phyloP scores from a whole-genome alignment of 2,888 invertebrate species.

The Leucoma salicis region DNA sequence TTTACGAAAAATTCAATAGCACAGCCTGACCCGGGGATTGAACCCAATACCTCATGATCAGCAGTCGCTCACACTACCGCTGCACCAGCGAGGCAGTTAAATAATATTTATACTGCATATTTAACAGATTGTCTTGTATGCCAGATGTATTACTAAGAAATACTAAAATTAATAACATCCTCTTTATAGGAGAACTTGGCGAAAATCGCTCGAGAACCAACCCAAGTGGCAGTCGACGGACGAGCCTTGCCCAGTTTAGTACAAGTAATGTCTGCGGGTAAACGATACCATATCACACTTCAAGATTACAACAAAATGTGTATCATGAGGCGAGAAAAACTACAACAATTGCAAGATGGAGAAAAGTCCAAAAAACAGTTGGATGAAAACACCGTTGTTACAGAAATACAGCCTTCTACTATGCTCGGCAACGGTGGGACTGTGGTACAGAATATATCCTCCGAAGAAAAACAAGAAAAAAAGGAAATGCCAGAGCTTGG shows the following conservation, averaged over 20 bases:
- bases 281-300: conserved; percentile 89
- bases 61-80: too few species aligned
- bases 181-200: conserved; percentile 65
- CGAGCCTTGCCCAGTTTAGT: conserved; percentile 84
- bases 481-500: conserved; percentile 43
- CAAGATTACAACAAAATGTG: conserved; percentile 92
- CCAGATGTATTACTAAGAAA: too few species aligned
- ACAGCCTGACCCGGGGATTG: too few species aligned
- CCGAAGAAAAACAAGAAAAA: conserved; percentile 50
- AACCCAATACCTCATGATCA: too few species aligned
- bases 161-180: too few species aligned
- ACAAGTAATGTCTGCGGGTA: conserved; percentile 90
- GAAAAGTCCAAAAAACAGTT: conserved; percentile 42
- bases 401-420: conserved; percentile 64
- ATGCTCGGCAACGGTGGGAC: conserved; percentile 70
- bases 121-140: too few species aligned
- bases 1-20: too few species aligned
- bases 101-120: too few species aligned
- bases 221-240: conserved; percentile 82
- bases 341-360: conserved; percentile 82
- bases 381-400: conserved; percentile 53
- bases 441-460: conserved; percentile 49
- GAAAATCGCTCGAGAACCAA: conserved; percentile 66
- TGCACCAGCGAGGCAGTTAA: too few species aligned
- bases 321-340: conserved; percentile 85